phyloP scores from a whole-genome alignment of 2,888 invertebrate genomes.

The Melanophora roralis region DNA sequence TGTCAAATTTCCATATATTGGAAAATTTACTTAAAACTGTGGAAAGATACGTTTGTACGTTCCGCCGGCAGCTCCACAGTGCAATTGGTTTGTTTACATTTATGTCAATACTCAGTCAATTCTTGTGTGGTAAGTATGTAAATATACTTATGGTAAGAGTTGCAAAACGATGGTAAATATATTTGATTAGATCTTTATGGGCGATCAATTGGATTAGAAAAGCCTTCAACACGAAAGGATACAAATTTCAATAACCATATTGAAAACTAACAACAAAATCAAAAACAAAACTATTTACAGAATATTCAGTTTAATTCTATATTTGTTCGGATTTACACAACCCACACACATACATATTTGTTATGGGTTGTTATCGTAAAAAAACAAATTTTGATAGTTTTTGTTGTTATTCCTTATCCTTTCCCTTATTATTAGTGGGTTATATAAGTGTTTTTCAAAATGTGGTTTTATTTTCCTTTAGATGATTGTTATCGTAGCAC shows the following conservation, averaged over 20 bases:
- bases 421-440: neutral
- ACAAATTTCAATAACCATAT: too few relatives aligned
- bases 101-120: neutral
- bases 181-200: conserved; percentile 53
- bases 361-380: neutral
- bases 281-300: conserved; percentile 45
- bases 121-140: neutral
- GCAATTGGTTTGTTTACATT: neutral
- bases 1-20: too few relatives aligned
- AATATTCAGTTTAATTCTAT: conserved; percentile 18
- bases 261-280: conserved; percentile 15
- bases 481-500: conserved; percentile 40
- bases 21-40: too few relatives aligned
- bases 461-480: conserved; percentile 22
- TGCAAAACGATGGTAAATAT: conserved; percentile 37
- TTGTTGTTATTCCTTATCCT: neutral
- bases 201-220: conserved; percentile 53
- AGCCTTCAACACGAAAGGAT: conserved; percentile 23
- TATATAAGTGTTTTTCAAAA: conserved; percentile 9
- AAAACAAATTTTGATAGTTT: neutral
- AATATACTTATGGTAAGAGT: neutral
- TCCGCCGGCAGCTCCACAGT: neutral
- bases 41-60: too few relatives aligned
- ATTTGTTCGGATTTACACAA: too few relatives aligned
- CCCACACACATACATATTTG: neutral